Evolutionary conservation across 2,888 invertebrate genomes (phyloP), one percentile per base, ranked within the genome.

Genomic region (Tubiluchus corallicola): DNA sequence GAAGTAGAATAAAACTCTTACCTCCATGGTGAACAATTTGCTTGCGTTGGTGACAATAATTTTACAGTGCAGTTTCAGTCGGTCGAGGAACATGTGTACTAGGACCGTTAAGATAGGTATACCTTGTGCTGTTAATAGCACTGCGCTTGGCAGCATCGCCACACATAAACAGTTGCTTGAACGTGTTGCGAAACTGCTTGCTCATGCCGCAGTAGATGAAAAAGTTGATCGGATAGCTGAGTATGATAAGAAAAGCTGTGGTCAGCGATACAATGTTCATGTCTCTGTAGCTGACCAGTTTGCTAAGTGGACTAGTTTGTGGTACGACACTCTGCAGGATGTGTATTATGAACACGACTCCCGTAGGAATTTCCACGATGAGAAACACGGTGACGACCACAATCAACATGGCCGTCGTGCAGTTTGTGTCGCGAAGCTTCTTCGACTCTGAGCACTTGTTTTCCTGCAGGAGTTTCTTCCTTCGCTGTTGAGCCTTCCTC

Each of bases 401-500:
- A 1, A 67, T 57, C 40, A 68, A 51, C 66, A 67, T 66, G 17
- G 62, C 50, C 1, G 67, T 67, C 19, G 62, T 63, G n/a, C 55
- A 53, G 43, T 61, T 63, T 38, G 53, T 54, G 46, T 62, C 58
- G 17, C 21, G 17, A 3, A 37, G 21, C 20, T 38, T 18, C 43
- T 56, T 53, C 4, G 58, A 60, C 48, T 63, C 63, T 37, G 55
- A 58, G 41, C 61, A 61, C 50, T 63, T 69, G 59, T 79, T 82
- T 61, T 77, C 81, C 49, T 78, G 74, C 58, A 83, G 77, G 1
- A 87, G 70, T 55, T 76, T 73, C 57, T 78, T 76, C 21, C 84
- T 69, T 49, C 82, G 76, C 45, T 74, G 69, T 59, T 87, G 82
- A 0, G 90, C 90, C 50, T 77, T 74, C 44, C 79, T 71, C 74